Base-by-base conservation (phyloP, 1,140 invertebrate species). In the Aphaenogaster rudis region DNA sequence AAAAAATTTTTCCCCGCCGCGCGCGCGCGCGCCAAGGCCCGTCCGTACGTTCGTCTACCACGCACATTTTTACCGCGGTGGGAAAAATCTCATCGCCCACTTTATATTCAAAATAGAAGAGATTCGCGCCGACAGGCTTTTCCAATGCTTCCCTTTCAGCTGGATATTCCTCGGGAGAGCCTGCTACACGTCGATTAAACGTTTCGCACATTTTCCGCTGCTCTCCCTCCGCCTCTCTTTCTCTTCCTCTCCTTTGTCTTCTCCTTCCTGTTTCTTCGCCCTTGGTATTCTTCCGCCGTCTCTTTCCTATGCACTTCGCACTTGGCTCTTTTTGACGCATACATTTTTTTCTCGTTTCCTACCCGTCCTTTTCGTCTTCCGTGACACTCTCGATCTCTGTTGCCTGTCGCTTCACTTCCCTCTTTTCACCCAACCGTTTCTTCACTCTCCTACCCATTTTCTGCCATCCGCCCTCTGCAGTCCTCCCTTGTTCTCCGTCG, bases 81-180 rank as follows among this genome's bases (percentile, higher is more conserved):
- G 54, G 61, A 63, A 84, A 91, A 90, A 91, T 90, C 89, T 88
- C 71, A 90, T 90, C 90, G 86, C 54, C 74, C 71, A 63, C 77
- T 90, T 91, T 88, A 91, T 91, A 88, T 79, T 81, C 77, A 88
- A 91, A 91, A 88, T 82, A 61, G 76, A 59, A 86, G 59, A 90
- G 66, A 91, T 86, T 78, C 78, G 63, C 21, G 66, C n/a, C 78
- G 90, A 91, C 90, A 91, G 90, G 90, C 90, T 91, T 91, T 91
- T 91, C 42, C 89, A 89, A 79, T 78, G 84, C 79, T 39, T 80
- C 59, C n/a, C 74, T 88, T 81, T 74, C 82, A 63, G 71, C 78
- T 77, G 54, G 72, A 76, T 76, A 85, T 71, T 81, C 63, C 45
- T 48, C 69, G 33, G 15, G 15, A 72, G 54, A 77, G 67, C 28